Conservation (phyloP, 2,888 invertebrate species). For the Nemoura dubitans region DNA sequence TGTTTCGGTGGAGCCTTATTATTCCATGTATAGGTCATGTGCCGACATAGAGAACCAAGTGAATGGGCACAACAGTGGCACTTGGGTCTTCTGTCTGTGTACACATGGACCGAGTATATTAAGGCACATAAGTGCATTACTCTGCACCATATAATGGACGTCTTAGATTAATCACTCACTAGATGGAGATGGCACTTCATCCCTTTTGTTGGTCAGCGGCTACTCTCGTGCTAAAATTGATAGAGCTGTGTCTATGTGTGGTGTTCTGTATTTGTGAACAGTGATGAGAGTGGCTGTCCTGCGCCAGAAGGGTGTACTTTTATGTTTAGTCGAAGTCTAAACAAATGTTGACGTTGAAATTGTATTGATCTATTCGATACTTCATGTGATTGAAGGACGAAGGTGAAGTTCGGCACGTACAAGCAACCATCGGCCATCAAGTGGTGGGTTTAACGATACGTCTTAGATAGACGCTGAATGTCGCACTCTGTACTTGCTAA, state of each 20-base stretch:
- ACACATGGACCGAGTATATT: not conserved
- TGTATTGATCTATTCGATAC: not conserved
- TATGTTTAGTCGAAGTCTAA: not conserved
- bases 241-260: not conserved
- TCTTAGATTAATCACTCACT: constrained; percentile 7
- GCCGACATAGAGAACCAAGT: not conserved
- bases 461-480: too few species aligned
- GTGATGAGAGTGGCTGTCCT: not conserved
- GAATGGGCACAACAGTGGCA: not conserved
- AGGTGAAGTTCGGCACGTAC: too few species aligned
- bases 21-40: constrained; percentile 10
- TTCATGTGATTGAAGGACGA: too few species aligned
- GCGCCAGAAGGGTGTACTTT: not conserved
- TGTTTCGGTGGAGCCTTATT: constrained; percentile 8
- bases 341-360: not conserved
- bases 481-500: too few species aligned
- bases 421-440: too few species aligned
- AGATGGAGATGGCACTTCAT: constrained; percentile 18
- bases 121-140: constrained; percentile 7
- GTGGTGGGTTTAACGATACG: too few species aligned
- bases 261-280: not conserved
- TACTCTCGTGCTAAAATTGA: not conserved
- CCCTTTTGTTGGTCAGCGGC: not conserved
- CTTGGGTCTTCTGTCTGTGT: not conserved
- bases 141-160: constrained; percentile 17